phyloP scores from a whole-genome alignment of 2,113 vertebrate genomes.

The Electrona antarctica region DNA sequence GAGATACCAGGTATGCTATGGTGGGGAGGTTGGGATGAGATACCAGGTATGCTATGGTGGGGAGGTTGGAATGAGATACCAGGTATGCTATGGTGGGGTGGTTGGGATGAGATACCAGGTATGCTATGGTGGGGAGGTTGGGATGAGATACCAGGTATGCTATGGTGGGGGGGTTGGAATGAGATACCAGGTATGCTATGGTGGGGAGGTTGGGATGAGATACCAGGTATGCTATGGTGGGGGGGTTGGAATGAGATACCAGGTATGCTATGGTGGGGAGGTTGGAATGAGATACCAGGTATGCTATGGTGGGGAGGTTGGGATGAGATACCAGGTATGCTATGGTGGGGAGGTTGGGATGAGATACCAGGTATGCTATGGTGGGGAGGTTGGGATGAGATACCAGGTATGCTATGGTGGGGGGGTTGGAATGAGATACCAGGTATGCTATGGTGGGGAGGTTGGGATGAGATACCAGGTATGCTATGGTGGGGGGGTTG shows the following conservation, averaged over 20 bases:
- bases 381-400: conserved; percentile 55
- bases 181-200: neutral
- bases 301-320: neutral
- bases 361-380: conserved; percentile 30
- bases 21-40: conserved; percentile 3
- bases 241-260: too few species aligned
- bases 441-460: neutral
- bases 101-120: too few species aligned
- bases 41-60: conserved; percentile 5
- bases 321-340: conserved; percentile 13
- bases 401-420: conserved; percentile 76
- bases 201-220: conserved; percentile 10
- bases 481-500: too few species aligned
- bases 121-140: too few species aligned
- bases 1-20: conserved; percentile 73
- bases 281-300: conserved; percentile 72
- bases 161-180: too few species aligned
- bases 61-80: conserved; percentile 22
- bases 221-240: conserved; percentile 11
- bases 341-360: conserved; percentile 8
- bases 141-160: conserved; percentile 85
- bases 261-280: too few species aligned
- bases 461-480: conserved; percentile 26
- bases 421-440: neutral
- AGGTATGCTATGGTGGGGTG: conserved; percentile 17